Conservation (phyloP, 2,888 invertebrate genomes). For the Zhuqinia jingwanae region DNA sequence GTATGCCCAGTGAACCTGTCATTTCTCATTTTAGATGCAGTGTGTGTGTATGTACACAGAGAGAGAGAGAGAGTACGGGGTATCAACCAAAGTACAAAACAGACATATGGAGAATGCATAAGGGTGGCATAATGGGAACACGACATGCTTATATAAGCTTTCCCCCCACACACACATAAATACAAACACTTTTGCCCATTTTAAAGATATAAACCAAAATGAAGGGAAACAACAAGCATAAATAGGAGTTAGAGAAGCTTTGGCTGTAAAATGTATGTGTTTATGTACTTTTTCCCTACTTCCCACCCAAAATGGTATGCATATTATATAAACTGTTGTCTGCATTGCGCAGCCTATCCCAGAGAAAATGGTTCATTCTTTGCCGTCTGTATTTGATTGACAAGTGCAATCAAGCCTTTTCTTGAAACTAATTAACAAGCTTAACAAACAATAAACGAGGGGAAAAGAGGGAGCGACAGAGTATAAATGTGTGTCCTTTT, state of each 20-base stretch:
- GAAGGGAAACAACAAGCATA: background rate
- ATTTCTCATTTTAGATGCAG: slow-evolving; percentile 52
- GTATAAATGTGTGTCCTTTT: background rate
- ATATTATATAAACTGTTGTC: too few relatives aligned
- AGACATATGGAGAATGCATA: slow-evolving; percentile 30
- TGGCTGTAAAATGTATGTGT: background rate
- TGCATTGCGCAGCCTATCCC: background rate
- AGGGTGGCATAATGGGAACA: slow-evolving; percentile 41
- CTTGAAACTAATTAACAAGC: slow-evolving; percentile 60
- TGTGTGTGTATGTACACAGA: background rate
- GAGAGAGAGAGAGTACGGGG: background rate
- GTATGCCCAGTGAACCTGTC: slow-evolving; percentile 56
- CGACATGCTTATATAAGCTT: slow-evolving; percentile 23
- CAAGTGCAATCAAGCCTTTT: slow-evolving; percentile 56
- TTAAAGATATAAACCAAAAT: background rate
- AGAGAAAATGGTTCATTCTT: background rate
- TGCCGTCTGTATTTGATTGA: slow-evolving; percentile 48
- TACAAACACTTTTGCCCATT: background rate
- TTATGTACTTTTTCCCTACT: background rate
- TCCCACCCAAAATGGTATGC: too few relatives aligned
- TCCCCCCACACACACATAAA: background rate
- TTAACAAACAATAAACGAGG: slow-evolving; percentile 44
- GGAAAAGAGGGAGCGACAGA: background rate
- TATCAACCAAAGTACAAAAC: background rate
- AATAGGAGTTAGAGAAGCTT: background rate